Base-by-base conservation (phyloP, 2,797 vertebrate species). In the Pipistrellus kuhlii region DNA sequence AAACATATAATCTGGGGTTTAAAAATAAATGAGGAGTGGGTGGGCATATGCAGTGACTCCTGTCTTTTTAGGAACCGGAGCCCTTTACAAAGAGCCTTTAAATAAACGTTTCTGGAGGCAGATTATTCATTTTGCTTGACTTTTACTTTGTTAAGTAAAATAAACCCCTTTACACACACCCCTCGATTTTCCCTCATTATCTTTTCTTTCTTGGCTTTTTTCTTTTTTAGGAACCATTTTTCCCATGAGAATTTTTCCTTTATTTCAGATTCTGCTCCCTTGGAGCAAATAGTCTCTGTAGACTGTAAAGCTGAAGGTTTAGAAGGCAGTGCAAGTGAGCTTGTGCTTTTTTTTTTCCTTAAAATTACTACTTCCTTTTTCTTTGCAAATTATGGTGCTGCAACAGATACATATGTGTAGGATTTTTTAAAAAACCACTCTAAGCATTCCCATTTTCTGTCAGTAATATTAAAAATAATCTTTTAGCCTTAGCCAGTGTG, bases 11-110 rank as follows among this genome's bases (percentile, higher is more conserved):
- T 62, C 94, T 91, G 93, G 30, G 5, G 76, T 96, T 97, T 98
- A 53, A 91, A 96, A 94, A 94, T 94, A 96, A 97, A 94, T 44
- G 6, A n/a, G 90, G 27, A 38, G 93, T 96, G 80, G 94, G 96
- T 91, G 95, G 96, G 87, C 51, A 51, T 96, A 97, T 95, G 85
- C 68, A 95, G 55, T 18, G 87, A 97, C 89, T 97, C 91, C 57
- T 85, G 85, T 62, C 80, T 97, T 97, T 95, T 97, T 95, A 97
- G 94, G 57, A 91, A 97, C 69, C 89, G 93, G 94, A 97, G 97
- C 95, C 95, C 97, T 97, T 96, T 96, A 97, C 95, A 97, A 94
- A 96, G 97, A 96, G 35, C 73, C 77, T 97, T 97, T 97, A 97
- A 97, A 91, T 97, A 97, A 97, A 95, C 46, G 81, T 90, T 95